Evolutionary conservation across 2,113 vertebrate species (phyloP).

Genomic region (Neogobius melanostomus): DNA sequence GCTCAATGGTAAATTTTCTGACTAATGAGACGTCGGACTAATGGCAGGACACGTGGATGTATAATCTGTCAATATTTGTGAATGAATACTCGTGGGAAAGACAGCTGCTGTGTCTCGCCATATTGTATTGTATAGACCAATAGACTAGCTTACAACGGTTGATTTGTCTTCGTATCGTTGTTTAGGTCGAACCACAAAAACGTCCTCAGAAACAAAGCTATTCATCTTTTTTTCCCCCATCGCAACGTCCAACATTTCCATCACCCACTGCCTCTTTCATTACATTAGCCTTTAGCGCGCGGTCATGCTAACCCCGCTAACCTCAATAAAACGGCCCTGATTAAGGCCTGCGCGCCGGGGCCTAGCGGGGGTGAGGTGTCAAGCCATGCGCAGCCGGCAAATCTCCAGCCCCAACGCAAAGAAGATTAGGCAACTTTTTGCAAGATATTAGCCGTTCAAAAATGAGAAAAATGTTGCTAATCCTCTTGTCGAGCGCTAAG

Average conservation of each 20-base stretch:
- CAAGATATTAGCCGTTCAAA: slow-evolving; percentile 98
- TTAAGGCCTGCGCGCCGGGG: slow-evolving; percentile 76
- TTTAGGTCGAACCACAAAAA: too few species aligned
- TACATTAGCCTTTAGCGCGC: slow-evolving; percentile 49
- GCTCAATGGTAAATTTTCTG: too few species aligned
- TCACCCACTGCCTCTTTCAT: slow-evolving; percentile 59
- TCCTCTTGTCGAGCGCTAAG: slow-evolving; percentile 81
- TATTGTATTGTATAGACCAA: too few species aligned
- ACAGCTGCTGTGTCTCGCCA: too few species aligned
- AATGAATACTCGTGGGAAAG: too few species aligned
- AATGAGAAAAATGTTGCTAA: slow-evolving; percentile 99
- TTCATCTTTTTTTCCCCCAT: background rate
- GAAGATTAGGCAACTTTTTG: slow-evolving; percentile 94
- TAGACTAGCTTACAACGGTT: too few species aligned
- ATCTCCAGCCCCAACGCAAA: slow-evolving; percentile 90
- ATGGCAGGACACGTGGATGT: too few species aligned
- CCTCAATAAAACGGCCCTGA: slow-evolving; percentile 81
- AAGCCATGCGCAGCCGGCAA: slow-evolving; percentile 68
- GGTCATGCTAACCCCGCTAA: slow-evolving; percentile 58
- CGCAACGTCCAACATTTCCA: slow-evolving; percentile 35
- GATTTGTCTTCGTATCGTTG: too few species aligned
- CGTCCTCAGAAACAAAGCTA: too few species aligned
- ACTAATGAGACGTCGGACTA: too few species aligned
- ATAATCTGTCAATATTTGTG: too few species aligned
- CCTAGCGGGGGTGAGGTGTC: slow-evolving; percentile 60